These are phyloP conservation scores for Gobius niger DNA, from an alignment of 2,113 vertebrate genomes.

Conservation along the genomic window DNA sequence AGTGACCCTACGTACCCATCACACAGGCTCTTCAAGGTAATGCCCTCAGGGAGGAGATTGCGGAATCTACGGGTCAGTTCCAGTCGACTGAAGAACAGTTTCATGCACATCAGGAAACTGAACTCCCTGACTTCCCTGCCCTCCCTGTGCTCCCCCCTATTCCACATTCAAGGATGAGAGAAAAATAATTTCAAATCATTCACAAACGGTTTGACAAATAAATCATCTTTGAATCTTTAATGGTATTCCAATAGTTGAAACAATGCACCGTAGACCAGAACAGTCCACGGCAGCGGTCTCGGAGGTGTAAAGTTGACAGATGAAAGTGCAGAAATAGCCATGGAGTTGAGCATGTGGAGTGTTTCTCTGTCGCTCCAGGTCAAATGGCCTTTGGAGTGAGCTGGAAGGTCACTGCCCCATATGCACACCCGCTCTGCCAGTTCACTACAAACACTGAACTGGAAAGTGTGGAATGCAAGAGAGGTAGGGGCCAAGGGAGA, in stretches of 20 bases:
- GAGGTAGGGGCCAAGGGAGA: not conserved
- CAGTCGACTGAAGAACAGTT: too few species aligned
- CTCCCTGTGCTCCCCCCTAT: too few species aligned
- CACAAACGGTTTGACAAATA: too few species aligned
- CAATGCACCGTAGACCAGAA: not conserved
- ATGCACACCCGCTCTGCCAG: conserved; percentile 16
- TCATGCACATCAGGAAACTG: too few species aligned
- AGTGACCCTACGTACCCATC: too few species aligned
- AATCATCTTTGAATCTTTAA: too few species aligned
- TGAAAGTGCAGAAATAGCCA: not conserved
- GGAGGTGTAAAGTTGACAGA: not conserved
- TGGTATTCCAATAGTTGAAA: not conserved
- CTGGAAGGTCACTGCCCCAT: conserved; percentile 22
- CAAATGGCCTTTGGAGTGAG: not conserved
- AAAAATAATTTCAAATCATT: too few species aligned
- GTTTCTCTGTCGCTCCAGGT: conserved; percentile 2
- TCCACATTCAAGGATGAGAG: too few species aligned
- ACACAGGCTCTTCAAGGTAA: too few species aligned
- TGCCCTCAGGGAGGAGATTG: too few species aligned
- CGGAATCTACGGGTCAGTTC: too few species aligned
- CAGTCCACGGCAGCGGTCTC: not conserved
- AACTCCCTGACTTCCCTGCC: too few species aligned
- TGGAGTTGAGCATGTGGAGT: not conserved
- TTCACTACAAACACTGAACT: conserved; percentile 16
- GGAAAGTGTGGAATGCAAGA: not conserved